Evolutionary conservation across 2,797 vertebrate species (phyloP), one percentile per base, ranked within the genome.

Genomic region (Phalloptychus januarius): DNA sequence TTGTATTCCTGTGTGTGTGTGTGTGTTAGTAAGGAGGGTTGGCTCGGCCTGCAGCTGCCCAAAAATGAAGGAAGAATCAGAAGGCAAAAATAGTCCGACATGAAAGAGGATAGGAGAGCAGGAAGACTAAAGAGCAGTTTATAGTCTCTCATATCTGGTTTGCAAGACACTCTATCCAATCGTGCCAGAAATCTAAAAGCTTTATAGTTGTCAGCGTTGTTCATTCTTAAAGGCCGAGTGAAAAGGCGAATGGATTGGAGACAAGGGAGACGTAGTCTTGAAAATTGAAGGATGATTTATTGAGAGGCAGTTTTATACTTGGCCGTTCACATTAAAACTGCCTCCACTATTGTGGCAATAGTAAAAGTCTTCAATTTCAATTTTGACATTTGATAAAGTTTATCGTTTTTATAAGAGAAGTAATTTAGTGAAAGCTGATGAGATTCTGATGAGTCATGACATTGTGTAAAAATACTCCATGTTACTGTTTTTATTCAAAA

Each of bases 31-130:
- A 12, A 56, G 77, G 67, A 44, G 77, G 72, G 61, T 73, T 76
- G 23, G 79, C 86, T 83, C 75, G 12, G 86, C 82, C 79, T 90
- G 87, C 92, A 94, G 93, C 93, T 92, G 91, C 88, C 87, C 80
- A 89, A 92, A 92, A 93, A 91, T 87, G 84, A 90, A 89, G 89
- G 89, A 93, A 92, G 92, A 91, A 91, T 91, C 87, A 84, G 84
- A 85, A 85, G 88, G 90, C 91, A 76, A 86, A 93, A 93, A 93
- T 92, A 93, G 91, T 88, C 78, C 0, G 71, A 91, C 90, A 90
- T 91, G 91, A 91, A 93, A 91, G 88, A 83, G 84, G 91, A 92
- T 79, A 89, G 90, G 85, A 85, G 82, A 87, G 88, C 65, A 80
- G 84, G 80, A 85, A 85, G 86, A 87, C 79, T 71, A 77, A 89